These are phyloP conservation scores for Phocoena phocoena DNA, from an alignment of 2,113 vertebrate species.

Conservation along the genomic window DNA sequence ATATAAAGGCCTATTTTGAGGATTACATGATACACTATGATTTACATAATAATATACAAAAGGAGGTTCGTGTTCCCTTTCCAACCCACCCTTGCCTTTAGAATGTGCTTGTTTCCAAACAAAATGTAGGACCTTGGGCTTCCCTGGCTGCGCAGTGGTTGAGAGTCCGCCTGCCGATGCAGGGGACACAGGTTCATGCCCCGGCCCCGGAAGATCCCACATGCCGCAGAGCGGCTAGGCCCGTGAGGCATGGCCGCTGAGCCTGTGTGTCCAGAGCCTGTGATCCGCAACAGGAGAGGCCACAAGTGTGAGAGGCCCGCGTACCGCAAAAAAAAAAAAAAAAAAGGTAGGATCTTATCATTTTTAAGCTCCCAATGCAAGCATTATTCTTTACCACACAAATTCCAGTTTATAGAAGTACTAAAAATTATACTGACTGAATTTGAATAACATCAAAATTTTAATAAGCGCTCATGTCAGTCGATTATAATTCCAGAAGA, in stretches of 20 bases:
- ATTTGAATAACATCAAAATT: neutral
- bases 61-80: neutral
- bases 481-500: constrained; percentile 19
- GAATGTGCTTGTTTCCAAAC: neutral
- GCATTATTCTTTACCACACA: constrained; percentile 12
- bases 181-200: too few species aligned
- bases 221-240: too few species aligned
- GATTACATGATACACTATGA: neutral
- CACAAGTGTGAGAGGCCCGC: too few species aligned
- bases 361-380: neutral
- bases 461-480: neutral
- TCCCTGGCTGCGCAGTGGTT: too few species aligned
- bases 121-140: neutral
- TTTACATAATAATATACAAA: neutral
- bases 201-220: too few species aligned
- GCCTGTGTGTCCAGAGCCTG: too few species aligned
- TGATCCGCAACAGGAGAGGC: too few species aligned
- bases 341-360: neutral
- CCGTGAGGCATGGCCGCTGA: too few species aligned
- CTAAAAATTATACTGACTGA: neutral
- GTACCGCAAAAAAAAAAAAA: too few species aligned
- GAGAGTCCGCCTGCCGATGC: too few species aligned
- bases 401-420: neutral
- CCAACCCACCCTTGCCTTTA: neutral
- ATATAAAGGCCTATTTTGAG: neutral